Evolutionary conservation across 2,797 vertebrate species (phyloP).

Genomic region (Propithecus perrieri): DNA sequence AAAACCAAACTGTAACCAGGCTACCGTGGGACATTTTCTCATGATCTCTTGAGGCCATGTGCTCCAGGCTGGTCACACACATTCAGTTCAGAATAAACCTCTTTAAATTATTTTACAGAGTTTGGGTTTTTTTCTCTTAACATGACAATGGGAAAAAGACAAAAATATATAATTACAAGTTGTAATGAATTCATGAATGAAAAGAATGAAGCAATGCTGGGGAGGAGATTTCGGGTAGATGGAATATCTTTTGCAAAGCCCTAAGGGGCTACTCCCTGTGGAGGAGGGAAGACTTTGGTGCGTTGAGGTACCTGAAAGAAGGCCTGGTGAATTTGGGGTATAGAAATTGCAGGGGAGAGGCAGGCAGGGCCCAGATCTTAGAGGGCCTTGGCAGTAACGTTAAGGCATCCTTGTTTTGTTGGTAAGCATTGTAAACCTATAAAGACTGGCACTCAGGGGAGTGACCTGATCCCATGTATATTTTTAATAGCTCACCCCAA

Average conservation of each 20-base stretch:
- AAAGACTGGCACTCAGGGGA: not conserved
- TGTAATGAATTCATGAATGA: not conserved
- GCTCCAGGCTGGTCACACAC: not conserved
- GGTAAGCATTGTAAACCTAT: not conserved
- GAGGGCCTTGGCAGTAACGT: accelerated
- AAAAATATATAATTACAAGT: not conserved
- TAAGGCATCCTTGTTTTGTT: not conserved
- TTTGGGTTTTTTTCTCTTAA: not conserved
- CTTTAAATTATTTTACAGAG: not conserved
- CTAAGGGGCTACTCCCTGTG: accelerated
- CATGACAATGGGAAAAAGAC: not conserved
- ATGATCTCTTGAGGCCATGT: not conserved
- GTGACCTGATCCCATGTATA: not conserved
- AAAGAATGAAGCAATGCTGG: not conserved
- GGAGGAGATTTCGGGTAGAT: not conserved
- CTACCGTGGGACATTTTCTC: not conserved
- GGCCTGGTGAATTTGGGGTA: not conserved
- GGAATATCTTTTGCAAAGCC: not conserved
- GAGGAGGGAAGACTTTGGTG: not conserved
- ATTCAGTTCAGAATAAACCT: not conserved
- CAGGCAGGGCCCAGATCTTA: not conserved
- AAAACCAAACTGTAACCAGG: not conserved
- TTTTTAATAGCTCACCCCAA: not conserved
- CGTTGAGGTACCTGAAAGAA: not conserved
- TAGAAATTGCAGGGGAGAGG: not conserved